Conservation (phyloP, 2,797 vertebrate species). For the Brachyrhaphis roseni region DNA sequence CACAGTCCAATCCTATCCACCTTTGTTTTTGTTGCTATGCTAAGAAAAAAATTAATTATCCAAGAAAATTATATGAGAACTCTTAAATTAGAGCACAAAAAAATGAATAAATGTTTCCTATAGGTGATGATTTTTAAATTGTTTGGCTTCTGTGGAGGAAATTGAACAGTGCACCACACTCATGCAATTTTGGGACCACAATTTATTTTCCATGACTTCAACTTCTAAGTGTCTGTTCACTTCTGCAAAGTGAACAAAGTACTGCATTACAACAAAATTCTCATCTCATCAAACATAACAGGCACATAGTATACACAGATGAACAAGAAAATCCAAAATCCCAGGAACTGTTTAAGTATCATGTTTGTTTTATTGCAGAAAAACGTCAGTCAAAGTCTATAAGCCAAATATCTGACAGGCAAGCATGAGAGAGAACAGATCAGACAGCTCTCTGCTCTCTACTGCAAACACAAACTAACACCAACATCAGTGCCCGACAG, state of each 20-base stretch:
- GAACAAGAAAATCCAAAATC: conserved; percentile 17
- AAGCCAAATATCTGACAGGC: conserved; percentile 12
- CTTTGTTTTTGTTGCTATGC: too few species aligned
- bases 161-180: background rate
- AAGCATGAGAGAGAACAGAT: background rate
- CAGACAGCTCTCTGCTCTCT: background rate
- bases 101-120: background rate
- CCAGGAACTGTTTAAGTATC: conserved; percentile 18
- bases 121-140: background rate
- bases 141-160: background rate
- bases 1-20: too few species aligned
- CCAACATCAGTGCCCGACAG: background rate
- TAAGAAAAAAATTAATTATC: too few species aligned
- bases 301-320: background rate
- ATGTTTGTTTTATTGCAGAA: conserved; percentile 26
- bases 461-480: conserved; percentile 1
- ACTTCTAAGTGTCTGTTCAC: background rate
- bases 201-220: background rate
- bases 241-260: background rate
- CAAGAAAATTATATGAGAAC: background rate
- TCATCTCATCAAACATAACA: conserved; percentile 2
- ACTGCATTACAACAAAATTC: background rate
- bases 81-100: background rate
- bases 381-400: conserved; percentile 35
- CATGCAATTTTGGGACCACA: background rate